These are phyloP conservation scores for Tautogolabrus adspersus DNA, from an alignment of 2,113 vertebrate species.

Conservation along the genomic window DNA sequence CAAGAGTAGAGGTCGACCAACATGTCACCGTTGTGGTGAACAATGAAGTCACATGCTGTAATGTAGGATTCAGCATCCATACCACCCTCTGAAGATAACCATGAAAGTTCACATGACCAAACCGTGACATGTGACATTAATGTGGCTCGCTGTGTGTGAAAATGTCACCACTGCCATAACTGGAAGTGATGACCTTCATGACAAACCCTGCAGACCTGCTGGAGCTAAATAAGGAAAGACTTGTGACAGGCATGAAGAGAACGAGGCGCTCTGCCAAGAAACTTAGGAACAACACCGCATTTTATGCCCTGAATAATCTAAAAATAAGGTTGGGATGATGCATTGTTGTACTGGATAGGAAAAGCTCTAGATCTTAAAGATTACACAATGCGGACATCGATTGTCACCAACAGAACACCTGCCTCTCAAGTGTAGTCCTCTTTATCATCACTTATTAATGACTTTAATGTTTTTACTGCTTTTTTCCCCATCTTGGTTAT, in stretches of 20 bases:
- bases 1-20: no score
- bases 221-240: conserved; percentile 64
- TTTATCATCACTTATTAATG: no score
- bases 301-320: not conserved
- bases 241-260: not conserved
- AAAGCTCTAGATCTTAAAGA: not conserved
- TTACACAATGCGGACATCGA: not conserved
- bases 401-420: no score
- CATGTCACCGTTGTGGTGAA: not conserved
- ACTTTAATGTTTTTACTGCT: no score
- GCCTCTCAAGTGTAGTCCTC: not conserved
- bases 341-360: not conserved
- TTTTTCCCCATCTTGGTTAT: no score
- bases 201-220: conserved; percentile 28
- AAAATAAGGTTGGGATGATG: not conserved
- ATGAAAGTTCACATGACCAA: not conserved
- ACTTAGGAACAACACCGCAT: not conserved
- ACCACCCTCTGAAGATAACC: not conserved
- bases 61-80: not conserved
- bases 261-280: conserved; percentile 2
- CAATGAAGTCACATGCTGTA: not conserved
- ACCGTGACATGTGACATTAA: conserved; percentile 18
- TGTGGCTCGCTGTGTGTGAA: not conserved
- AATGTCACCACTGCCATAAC: conserved; percentile 46
- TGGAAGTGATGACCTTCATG: conserved; percentile 61